Evolutionary conservation across 2,888 invertebrate species (phyloP), one percentile per base, ranked within the genome.

Genomic region (Eupithecia dodoneata): DNA sequence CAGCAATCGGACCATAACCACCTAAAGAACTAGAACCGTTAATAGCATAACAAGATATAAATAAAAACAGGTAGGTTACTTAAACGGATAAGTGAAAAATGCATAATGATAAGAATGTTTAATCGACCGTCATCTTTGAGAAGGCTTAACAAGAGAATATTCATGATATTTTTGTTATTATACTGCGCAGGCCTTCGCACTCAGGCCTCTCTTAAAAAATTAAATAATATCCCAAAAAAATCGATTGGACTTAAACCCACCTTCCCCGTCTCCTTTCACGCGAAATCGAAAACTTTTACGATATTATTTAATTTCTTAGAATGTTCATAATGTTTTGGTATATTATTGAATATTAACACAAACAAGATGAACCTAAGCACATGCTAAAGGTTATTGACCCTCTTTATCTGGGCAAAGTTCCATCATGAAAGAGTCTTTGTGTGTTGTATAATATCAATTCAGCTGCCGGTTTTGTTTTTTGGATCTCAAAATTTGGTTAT

Each of bases 21-120:
- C 71, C 71, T 42, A 74, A 73, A 66, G 71, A 55, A 42, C 82
- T 84, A 65, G 65, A 13, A 41, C 41, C 41, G 12, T 30, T 18
- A 59, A 55, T 55, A 7, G 55, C 59, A 63, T 63, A 63, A 63
- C 30, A 30, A 63, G n/a, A 12, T 63, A 63, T 63, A 59, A 18
- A 59, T 59, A 59, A 30, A 59, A 10, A 18, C 18, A 59, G 59
- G 18, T 59, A 18, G 18, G 59, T 59, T 59, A 18, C 59, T 4
- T 59, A 59, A 3, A 18, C 59, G 10, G 18, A n/a, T 63, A 63
- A 59, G n/a, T 59, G 55, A 18, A 63, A 4, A 18, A 59, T 59
- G 3, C 63, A 4, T 30, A 59, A 4, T 59, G 59, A 63, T 30
- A 63, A 63, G 10, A 63, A 63, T 4, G 30, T 63, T 63, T 30